These are phyloP conservation scores for Hoplodrina blanda DNA, from an alignment of 2,888 invertebrate species.

Conservation along the genomic window DNA sequence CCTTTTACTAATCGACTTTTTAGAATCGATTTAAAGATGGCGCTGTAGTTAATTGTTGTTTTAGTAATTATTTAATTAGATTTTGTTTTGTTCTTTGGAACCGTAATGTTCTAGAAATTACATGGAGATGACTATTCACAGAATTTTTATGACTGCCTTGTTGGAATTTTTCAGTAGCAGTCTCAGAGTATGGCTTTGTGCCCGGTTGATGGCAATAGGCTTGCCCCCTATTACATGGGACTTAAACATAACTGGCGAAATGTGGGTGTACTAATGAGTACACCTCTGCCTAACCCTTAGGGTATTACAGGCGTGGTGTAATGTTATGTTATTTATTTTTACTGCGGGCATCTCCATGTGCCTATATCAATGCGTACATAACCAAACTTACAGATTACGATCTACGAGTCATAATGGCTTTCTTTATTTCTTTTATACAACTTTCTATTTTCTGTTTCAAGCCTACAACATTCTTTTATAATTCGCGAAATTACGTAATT, in stretches of 20 bases:
- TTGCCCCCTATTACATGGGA: too few relatives aligned
- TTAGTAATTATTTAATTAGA: constrained; percentile 9
- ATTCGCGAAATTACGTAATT: constrained; percentile 26
- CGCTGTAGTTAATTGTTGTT: constrained; percentile 18
- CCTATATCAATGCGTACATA: background rate
- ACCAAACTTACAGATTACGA: constrained; percentile 28
- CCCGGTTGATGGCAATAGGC: too few relatives aligned
- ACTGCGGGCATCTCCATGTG: too few relatives aligned
- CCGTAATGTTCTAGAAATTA: background rate
- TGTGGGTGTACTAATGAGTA: too few relatives aligned
- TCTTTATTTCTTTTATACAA: constrained; percentile 32
- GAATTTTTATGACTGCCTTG: too few relatives aligned
- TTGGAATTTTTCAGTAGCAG: too few relatives aligned
- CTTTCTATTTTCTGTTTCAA: constrained; percentile 48
- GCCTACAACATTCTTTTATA: constrained; percentile 31
- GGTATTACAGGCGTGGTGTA: too few relatives aligned
- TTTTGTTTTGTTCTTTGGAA: background rate
- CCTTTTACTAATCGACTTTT: constrained; percentile 53
- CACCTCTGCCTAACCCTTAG: too few relatives aligned
- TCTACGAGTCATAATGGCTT: constrained; percentile 37
- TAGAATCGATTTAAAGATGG: constrained; percentile 43
- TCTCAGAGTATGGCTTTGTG: too few relatives aligned
- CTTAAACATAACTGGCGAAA: too few relatives aligned
- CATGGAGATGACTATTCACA: background rate
- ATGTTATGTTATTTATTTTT: background rate